Conservation (phyloP, 2,888 invertebrate genomes). For the Caenorhabditis angaria region DNA sequence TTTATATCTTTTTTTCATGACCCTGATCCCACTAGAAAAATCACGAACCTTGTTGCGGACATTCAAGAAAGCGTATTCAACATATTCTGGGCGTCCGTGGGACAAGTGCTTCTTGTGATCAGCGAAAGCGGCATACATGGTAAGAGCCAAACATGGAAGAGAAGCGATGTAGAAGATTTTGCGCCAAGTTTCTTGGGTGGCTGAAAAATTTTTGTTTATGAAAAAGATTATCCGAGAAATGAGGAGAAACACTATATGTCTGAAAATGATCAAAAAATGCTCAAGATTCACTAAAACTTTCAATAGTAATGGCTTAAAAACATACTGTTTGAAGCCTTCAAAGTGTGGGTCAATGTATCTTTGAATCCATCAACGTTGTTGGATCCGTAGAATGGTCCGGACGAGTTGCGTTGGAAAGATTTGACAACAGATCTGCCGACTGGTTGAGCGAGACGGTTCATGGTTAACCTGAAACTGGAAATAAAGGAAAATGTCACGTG, state of each 20-base stretch:
- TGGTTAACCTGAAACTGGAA: slow-evolving; percentile 17
- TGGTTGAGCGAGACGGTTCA: slow-evolving; percentile 46
- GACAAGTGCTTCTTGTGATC: slow-evolving; percentile 57
- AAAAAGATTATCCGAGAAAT: slow-evolving; percentile 2
- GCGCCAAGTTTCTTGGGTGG: slow-evolving; percentile 63
- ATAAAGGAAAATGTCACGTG: background rate
- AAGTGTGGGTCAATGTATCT: slow-evolving; percentile 40
- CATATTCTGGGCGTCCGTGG: slow-evolving; percentile 63
- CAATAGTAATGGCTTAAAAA: background rate
- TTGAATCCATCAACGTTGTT: slow-evolving; percentile 67
- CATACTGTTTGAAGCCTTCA: slow-evolving; percentile 63
- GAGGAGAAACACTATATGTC: background rate
- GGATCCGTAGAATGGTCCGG: slow-evolving; percentile 65
- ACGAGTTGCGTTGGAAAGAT: slow-evolving; percentile 57
- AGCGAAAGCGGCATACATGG: slow-evolving; percentile 63
- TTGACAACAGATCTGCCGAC: slow-evolving; percentile 43
- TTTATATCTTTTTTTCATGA: background rate
- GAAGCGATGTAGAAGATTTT: slow-evolving; percentile 69
- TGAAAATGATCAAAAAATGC: too few relatives aligned
- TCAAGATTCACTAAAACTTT: background rate
- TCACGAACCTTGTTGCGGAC: slow-evolving; percentile 59
- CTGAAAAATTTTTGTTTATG: slow-evolving; percentile 33
- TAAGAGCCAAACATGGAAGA: slow-evolving; percentile 64
- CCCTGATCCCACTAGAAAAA: background rate
- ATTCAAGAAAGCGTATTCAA: slow-evolving; percentile 68